phyloP scores from a whole-genome alignment of 2,888 invertebrate genomes.

The Aquatica leii region DNA sequence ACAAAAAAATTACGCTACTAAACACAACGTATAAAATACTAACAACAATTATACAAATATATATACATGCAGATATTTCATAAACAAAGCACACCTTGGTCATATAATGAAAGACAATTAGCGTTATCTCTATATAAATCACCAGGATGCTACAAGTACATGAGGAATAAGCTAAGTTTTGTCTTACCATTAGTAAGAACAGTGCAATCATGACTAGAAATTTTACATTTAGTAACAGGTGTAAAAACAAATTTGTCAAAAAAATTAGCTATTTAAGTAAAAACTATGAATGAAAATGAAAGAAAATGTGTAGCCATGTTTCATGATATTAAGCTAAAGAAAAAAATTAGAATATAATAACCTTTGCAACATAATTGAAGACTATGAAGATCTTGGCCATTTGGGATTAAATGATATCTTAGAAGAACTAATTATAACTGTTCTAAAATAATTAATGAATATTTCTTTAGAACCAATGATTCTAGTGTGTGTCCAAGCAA shows the following conservation, averaged over 20 bases:
- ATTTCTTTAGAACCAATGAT: conserved; percentile 24
- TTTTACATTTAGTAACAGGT: conserved; percentile 41
- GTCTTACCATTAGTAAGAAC: conserved; percentile 42
- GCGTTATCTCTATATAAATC: conserved; percentile 43
- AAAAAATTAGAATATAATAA: conserved; percentile 29
- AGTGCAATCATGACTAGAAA: conserved; percentile 44
- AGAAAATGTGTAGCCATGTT: conserved; percentile 36
- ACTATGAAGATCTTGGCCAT: conserved; percentile 35
- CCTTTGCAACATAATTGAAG: conserved; percentile 33
- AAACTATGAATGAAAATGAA: conserved; percentile 40
- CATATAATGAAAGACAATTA: conserved; percentile 13
- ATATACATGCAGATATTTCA: conserved; percentile 36
- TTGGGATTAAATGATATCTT: conserved; percentile 29
- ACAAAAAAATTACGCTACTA: no score
- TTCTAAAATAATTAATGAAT: conserved; percentile 14
- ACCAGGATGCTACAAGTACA: conserved; percentile 42
- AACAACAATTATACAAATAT: no score
- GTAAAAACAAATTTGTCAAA: conserved; percentile 39
- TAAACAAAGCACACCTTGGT: conserved; percentile 36
- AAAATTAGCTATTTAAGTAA: conserved; percentile 38
- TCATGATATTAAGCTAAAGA: conserved; percentile 38
- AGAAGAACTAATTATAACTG: conserved; percentile 19
- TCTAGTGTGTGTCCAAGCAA: conserved; percentile 29
- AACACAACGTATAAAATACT: no score
- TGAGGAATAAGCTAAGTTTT: conserved; percentile 39